A percentile compares a stretch with the other conserved stretches of the same genome.
phyloP scores from a whole-genome alignment of 1,140 invertebrate species.

The Aplysia californica region DNA sequence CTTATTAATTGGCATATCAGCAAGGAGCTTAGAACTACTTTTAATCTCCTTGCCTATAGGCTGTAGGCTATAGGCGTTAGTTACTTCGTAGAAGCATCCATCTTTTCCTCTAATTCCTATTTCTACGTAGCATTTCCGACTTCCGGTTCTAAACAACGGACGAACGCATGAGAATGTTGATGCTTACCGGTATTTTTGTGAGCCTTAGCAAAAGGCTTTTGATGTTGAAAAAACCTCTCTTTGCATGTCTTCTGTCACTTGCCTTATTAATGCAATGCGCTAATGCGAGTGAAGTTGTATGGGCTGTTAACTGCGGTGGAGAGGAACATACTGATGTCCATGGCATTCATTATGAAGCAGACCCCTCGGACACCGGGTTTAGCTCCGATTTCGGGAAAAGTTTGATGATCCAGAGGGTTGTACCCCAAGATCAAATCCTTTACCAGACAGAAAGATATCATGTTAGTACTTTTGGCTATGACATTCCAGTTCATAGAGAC shows the following conservation, averaged over 20 bases:
- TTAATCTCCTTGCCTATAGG: too few species aligned
- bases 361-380: slow-evolving; percentile 55
- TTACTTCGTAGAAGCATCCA: not conserved
- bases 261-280: slow-evolving; percentile 37
- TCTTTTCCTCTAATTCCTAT: too few species aligned
- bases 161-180: slow-evolving; percentile 1
- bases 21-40: too few species aligned
- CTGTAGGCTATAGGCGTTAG: not conserved
- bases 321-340: slow-evolving; percentile 63
- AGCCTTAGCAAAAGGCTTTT: not conserved
- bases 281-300: slow-evolving; percentile 56
- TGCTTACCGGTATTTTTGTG: slow-evolving; percentile 13
- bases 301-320: slow-evolving; percentile 67
- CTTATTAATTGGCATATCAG: too few species aligned
- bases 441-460: slow-evolving; percentile 69
- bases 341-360: slow-evolving; percentile 63
- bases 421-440: slow-evolving; percentile 65
- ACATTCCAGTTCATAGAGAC: slow-evolving; percentile 62
- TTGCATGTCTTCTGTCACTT: slow-evolving; percentile 25
- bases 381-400: slow-evolving; percentile 66
- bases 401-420: slow-evolving; percentile 62
- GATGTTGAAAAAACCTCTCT: not conserved
- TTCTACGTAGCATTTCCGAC: not conserved
- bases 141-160: slow-evolving; percentile 3
- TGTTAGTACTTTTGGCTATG: slow-evolving; percentile 65